Evolutionary conservation across 1,140 invertebrate species (phyloP).

Genomic region (Sitodiplosis mosellana): DNA sequence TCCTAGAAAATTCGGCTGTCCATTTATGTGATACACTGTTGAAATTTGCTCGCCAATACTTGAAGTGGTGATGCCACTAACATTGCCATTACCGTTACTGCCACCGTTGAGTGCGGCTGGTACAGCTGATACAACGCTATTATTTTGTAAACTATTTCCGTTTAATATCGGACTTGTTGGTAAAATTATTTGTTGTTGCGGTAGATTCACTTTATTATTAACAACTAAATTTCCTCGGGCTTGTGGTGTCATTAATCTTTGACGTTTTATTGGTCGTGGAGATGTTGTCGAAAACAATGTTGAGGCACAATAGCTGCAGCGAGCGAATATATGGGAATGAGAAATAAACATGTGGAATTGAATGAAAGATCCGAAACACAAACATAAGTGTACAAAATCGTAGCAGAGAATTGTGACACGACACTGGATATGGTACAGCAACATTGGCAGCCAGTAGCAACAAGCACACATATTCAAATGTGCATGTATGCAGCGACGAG

Average conservation of each 20-base stretch:
- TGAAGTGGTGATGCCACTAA: neutral
- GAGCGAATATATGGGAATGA: conserved; percentile 3
- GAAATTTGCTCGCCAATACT: conserved; percentile 5
- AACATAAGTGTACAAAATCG: too few species aligned
- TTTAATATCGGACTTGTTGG: conserved; percentile 4
- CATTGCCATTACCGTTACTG: conserved; percentile 1
- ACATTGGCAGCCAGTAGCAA: too few species aligned
- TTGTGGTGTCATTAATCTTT: conserved; percentile 35
- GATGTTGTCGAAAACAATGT: conserved; percentile 30
- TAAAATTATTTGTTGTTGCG: conserved; percentile 12
- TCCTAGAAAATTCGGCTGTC: conserved; percentile 22
- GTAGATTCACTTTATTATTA: conserved; percentile 12
- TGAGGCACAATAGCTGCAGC: conserved; percentile 39
- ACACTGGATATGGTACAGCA: too few species aligned
- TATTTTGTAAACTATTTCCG: conserved; percentile 1
- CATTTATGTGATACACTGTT: conserved; percentile 4
- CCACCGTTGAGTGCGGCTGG: neutral
- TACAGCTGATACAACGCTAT: neutral
- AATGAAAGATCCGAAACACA: too few species aligned
- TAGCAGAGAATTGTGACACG: too few species aligned
- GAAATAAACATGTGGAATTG: neutral
- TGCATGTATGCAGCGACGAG: too few species aligned
- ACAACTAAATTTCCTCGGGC: conserved; percentile 13
- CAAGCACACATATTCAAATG: too few species aligned
- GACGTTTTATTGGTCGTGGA: conserved; percentile 36